Base-by-base conservation (phyloP, 2,888 invertebrate species). In the Clitarchus hookeri region DNA sequence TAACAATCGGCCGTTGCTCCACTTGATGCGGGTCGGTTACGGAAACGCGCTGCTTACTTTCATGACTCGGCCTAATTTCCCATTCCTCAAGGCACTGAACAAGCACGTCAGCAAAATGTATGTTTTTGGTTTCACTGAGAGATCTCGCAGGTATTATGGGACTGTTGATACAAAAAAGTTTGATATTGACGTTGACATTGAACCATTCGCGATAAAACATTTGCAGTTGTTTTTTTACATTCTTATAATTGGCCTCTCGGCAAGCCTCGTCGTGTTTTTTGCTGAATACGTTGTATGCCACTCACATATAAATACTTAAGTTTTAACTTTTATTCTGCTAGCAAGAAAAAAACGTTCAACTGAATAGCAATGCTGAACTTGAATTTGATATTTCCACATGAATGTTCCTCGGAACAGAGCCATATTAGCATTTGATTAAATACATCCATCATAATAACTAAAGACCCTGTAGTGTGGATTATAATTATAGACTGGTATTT, bases 171-270 rank as follows among this genome's bases (percentile, higher is more conserved):
- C 65, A 16, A n/a, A 48, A 48, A 2, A 48, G 48, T 48, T 65
- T 65, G 65, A 65, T 65, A 65, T n/a, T 9, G 65, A 0, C 19
- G 65, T 8, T 23, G 65, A 65, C 12, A 16, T 65, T 23, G 65
- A 19, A 65, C 65, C 65, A 8, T 65, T 65, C 23, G 8, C 65
- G 11, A 65, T 65, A 19, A 65, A 19, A 19, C 65, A 65, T 8
- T 65, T 65, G 65, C 65, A 65, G 65, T 65, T 65, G 65, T 65
- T 65, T 65, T 65, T 65, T 19, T 65, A 23, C 65, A 65, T 65
- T n/a, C 65, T 65, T 19, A 65, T 65, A 65, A 65, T 65, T 11
- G 65, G 65, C 8, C 19, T 23, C 16, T 65, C n/a, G n/a, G 19
- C n/a, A 65, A n/a, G 65, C 16, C 8, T 23, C 16, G 8, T 65